A percentile compares a stretch with the other conserved stretches of the same genome.
These are phyloP conservation scores for Sarcophaga variegata DNA, from an alignment of 2,888 invertebrate genomes.

Conservation along the genomic window DNA sequence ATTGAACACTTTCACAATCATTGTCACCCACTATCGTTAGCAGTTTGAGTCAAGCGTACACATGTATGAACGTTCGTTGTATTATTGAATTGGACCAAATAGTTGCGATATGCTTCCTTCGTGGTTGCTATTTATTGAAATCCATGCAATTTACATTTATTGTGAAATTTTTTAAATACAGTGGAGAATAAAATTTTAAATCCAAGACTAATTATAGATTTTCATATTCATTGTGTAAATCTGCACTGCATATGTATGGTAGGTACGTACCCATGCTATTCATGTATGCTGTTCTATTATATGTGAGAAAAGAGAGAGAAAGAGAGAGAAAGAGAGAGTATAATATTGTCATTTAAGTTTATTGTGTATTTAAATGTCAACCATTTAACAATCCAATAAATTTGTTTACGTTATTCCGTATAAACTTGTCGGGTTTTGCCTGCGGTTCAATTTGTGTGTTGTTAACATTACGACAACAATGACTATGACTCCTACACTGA, in stretches of 20 bases:
- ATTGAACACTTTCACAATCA: constrained; percentile 29
- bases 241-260: too few relatives aligned
- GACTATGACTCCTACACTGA: too few relatives aligned
- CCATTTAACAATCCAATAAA: constrained; percentile 23
- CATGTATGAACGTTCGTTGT: not conserved
- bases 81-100: not conserved
- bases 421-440: not conserved
- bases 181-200: not conserved
- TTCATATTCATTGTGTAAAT: too few relatives aligned
- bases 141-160: not conserved
- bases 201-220: too few relatives aligned
- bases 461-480: too few relatives aligned
- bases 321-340: not conserved
- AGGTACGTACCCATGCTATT: too few relatives aligned
- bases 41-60: not conserved
- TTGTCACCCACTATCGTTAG: not conserved
- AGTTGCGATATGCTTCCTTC: not conserved
- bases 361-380: constrained; percentile 25
- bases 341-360: constrained; percentile 1
- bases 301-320: not conserved
- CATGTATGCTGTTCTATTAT: not conserved
- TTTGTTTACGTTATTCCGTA: constrained; percentile 4
- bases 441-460: too few relatives aligned
- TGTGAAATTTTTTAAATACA: constrained; percentile 6
- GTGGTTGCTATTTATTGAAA: constrained; percentile 22